Base-by-base conservation (phyloP, 2,888 invertebrate species). In the Falcaria lacertinaria region DNA sequence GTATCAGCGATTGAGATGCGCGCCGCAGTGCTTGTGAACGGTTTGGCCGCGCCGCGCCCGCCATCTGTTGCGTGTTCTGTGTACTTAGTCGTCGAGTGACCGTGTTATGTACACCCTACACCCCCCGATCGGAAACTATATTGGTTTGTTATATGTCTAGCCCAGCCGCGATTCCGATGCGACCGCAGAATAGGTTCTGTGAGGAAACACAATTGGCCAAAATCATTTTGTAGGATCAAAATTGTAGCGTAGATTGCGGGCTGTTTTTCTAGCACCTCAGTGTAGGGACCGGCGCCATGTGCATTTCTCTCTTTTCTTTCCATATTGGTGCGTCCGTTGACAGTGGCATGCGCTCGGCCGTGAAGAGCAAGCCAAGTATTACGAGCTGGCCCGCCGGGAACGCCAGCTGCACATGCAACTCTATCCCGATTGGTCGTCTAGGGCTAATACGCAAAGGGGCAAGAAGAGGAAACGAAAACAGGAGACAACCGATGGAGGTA, bases 321-420 rank as follows among this genome's bases (percentile, higher is more conserved):
- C 89, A 89, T 89, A 88, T 88, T 74, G 81, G 73, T 66, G 77
- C 76, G 80, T 37, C 57, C 35, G 60, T 78, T 85, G 81, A 87
- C 90, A 98, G 98, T 99, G 99, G 99, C 99, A 99, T 93, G 97
- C 98, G 90, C 94, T 99, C 93, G 97, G 97, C 90, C 95, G 98
- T 91, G 97, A 97, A 91, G 98, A 99, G 92, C 98, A 99, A 92
- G 96, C 97, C 91, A 98, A 98, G 93, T 98, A 99, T 95, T 98
- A 98, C 93, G 98, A 98, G 91, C 93, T 98, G 95, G 98, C 98
- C 82, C 94, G 97, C 89, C 95, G 97, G 91, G 98, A 98, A 92
- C 94, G 98, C 90, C 98, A 98, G 92, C 94, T 97, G 89, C 99
- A 99, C 93, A 96, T 97, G 95, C 97, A 98, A 93, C 94, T 97